Conservation (phyloP, 2,797 vertebrate species). For the Rhabdophis nuchalis region DNA sequence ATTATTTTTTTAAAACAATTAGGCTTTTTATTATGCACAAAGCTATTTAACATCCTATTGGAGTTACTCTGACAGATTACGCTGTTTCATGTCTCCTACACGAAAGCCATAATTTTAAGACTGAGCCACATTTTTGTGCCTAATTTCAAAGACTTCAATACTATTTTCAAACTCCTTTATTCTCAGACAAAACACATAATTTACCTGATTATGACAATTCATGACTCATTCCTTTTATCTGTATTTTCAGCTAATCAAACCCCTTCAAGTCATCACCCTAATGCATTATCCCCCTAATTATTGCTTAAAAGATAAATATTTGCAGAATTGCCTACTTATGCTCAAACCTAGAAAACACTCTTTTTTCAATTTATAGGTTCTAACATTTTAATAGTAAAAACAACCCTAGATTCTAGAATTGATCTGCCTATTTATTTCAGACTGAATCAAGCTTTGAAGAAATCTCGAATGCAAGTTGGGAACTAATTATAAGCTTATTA, state of each 20-base stretch:
- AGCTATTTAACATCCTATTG: slow-evolving; percentile 40
- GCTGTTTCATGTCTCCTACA: slow-evolving; percentile 52
- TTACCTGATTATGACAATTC: slow-evolving; percentile 53
- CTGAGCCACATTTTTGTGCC: slow-evolving; percentile 41
- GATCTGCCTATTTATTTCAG: background rate
- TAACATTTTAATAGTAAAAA: background rate
- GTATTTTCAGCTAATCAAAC: slow-evolving; percentile 55
- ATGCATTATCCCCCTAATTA: slow-evolving; percentile 46
- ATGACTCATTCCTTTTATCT: slow-evolving; percentile 57
- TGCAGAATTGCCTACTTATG: slow-evolving; percentile 36
- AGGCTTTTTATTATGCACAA: slow-evolving; percentile 48
- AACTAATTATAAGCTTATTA: background rate
- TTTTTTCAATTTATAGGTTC: background rate
- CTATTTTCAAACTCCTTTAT: slow-evolving; percentile 56
- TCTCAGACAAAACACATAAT: slow-evolving; percentile 58
- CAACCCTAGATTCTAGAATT: background rate
- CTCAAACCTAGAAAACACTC: slow-evolving; percentile 10
- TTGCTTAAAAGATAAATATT: slow-evolving; percentile 52
- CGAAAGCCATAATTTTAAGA: slow-evolving; percentile 62
- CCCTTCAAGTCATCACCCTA: slow-evolving; percentile 60
- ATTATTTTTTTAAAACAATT: slow-evolving; percentile 26
- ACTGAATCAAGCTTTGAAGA: background rate
- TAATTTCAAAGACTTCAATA: slow-evolving; percentile 54
- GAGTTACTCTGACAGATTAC: slow-evolving; percentile 54
- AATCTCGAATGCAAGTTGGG: background rate